Evolutionary conservation across 2,113 vertebrate genomes (phyloP).

Genomic region (Chionodraco myersi): DNA sequence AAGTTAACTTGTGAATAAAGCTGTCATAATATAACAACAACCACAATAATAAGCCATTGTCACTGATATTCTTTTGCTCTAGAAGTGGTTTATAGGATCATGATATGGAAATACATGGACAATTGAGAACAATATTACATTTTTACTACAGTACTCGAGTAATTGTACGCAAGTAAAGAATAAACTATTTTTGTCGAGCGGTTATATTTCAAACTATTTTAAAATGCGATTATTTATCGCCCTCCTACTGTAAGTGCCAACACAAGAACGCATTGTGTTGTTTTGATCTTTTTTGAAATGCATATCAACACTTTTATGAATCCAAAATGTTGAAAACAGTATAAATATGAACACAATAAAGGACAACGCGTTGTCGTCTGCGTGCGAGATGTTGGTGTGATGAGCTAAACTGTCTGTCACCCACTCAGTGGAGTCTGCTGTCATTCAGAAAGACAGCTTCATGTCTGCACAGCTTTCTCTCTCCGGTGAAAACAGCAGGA

Average conservation of each 20-base stretch:
- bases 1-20: not conserved
- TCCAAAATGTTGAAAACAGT: not conserved
- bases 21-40: not conserved
- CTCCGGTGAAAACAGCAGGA: conserved; percentile 32
- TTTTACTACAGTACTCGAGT: not conserved
- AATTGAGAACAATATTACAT: not conserved
- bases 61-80: too few relatives aligned
- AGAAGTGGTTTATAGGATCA: too few relatives aligned
- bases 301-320: not conserved
- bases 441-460: conserved; percentile 55
- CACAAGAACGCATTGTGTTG: not conserved
- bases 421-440: conserved; percentile 23
- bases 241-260: not conserved
- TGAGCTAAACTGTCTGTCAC: conserved; percentile 57
- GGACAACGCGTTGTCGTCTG: not conserved
- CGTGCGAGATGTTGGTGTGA: conserved; percentile 16
- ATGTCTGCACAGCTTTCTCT: conserved; percentile 20
- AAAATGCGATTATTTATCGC: too few relatives aligned
- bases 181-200: too few relatives aligned
- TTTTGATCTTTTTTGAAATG: not conserved
- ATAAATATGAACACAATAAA: not conserved
- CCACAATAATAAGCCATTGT: too few relatives aligned
- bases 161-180: not conserved
- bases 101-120: too few relatives aligned
- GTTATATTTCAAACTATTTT: too few relatives aligned